Evolutionary conservation across 1,140 invertebrate species (phyloP).

Genomic region (Pararge aegeria): DNA sequence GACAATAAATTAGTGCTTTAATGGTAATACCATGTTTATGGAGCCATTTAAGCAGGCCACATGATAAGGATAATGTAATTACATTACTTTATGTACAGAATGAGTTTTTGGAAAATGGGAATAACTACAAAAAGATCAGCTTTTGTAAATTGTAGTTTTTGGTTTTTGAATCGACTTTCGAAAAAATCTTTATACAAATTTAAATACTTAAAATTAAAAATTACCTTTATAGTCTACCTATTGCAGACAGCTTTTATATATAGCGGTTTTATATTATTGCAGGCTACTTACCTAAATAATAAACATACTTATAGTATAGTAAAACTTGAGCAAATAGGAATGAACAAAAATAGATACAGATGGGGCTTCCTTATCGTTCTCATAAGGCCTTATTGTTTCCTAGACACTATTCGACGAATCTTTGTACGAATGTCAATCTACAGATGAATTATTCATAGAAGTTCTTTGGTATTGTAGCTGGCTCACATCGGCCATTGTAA

Average conservation of each 20-base stretch:
- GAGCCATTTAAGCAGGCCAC: background rate
- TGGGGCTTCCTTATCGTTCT: background rate
- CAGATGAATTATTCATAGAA: slow-evolving; percentile 29
- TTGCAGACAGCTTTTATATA: too few species aligned
- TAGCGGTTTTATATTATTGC: too few species aligned
- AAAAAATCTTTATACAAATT: too few species aligned
- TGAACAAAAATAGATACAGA: background rate
- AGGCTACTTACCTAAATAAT: too few species aligned
- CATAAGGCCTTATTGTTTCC: slow-evolving; percentile 24
- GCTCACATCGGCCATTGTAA: background rate
- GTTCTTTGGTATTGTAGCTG: slow-evolving; percentile 5
- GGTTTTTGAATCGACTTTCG: too few species aligned
- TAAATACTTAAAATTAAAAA: too few species aligned
- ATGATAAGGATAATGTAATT: background rate
- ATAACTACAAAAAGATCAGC: too few species aligned
- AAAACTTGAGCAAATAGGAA: background rate
- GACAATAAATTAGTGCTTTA: slow-evolving; percentile 4
- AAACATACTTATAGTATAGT: too few species aligned
- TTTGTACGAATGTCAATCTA: slow-evolving; percentile 28
- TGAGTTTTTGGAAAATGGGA: too few species aligned
- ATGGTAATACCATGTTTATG: slow-evolving; percentile 1
- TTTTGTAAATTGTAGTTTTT: too few species aligned
- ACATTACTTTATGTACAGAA: too few species aligned
- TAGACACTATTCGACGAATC: slow-evolving; percentile 20
- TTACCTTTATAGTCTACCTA: too few species aligned